These are phyloP conservation scores for Lontra canadensis DNA, from an alignment of 2,113 vertebrate species.

Conservation along the genomic window DNA sequence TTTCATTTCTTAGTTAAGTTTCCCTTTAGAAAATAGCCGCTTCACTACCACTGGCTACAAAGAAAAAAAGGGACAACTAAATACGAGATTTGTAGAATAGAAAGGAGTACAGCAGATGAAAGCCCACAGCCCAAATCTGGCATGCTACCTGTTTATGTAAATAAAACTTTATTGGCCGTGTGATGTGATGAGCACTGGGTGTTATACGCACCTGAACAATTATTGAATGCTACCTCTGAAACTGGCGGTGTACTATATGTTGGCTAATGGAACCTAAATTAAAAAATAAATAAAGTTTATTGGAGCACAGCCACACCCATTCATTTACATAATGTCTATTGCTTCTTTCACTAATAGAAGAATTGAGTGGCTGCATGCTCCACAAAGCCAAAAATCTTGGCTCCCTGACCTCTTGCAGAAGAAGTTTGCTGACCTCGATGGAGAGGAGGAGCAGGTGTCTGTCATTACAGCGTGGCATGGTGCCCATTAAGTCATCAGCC, in stretches of 20 bases:
- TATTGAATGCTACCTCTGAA: background rate
- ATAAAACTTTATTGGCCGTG: background rate
- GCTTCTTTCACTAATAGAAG: background rate
- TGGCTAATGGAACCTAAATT: background rate
- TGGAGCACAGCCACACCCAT: background rate
- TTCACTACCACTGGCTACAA: background rate
- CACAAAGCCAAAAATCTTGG: background rate
- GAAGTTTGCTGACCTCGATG: background rate
- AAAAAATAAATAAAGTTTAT: background rate
- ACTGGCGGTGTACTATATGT: background rate
- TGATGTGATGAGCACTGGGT: background rate
- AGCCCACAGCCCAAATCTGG: background rate
- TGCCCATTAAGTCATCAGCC: background rate
- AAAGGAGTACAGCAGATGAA: background rate
- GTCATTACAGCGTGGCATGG: background rate
- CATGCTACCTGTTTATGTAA: background rate
- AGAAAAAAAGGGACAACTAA: background rate
- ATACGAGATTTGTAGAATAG: background rate
- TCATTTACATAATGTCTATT: background rate
- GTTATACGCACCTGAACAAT: background rate
- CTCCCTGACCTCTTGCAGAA: background rate
- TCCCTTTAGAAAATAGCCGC: background rate
- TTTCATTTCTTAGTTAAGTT: constrained; percentile 12
- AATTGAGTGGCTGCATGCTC: background rate
- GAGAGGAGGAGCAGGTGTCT: background rate